These are phyloP conservation scores for Columba livia DNA, from an alignment of 2,113 vertebrate genomes.

Conservation along the genomic window DNA sequence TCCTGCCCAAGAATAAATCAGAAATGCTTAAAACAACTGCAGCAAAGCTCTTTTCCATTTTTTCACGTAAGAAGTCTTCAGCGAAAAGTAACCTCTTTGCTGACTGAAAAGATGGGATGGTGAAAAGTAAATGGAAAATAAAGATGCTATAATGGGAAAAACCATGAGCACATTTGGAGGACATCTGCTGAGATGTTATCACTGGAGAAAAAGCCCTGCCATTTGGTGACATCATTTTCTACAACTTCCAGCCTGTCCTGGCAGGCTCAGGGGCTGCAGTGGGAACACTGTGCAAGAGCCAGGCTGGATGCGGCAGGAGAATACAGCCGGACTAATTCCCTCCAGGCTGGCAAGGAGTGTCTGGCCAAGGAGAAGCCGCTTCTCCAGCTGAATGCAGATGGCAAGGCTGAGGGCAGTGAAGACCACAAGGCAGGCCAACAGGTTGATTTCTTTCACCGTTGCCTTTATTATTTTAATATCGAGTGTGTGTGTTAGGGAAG, in stretches of 20 bases:
- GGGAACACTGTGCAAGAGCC: neutral
- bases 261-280: constrained; percentile 44
- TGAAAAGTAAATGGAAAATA: neutral
- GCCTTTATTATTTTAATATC: neutral
- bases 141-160: constrained; percentile 3
- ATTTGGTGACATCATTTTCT: constrained; percentile 41
- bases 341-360: neutral
- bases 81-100: neutral
- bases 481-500: neutral
- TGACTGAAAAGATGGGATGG: neutral
- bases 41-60: neutral
- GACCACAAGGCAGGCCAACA: neutral
- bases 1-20: neutral
- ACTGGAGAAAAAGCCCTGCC: neutral
- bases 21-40: neutral
- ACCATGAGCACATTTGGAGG: neutral
- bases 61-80: neutral
- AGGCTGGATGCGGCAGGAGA: constrained; percentile 22
- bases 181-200: constrained; percentile 38
- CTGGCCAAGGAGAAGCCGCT: neutral
- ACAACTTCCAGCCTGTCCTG: constrained; percentile 44
- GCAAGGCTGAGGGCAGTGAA: neutral
- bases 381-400: constrained; percentile 16
- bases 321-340: neutral
- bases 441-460: neutral